A percentile compares a stretch with the other conserved stretches of the same genome.
These are phyloP conservation scores for Sarotherodon lohbergeri DNA, from an alignment of 2,113 vertebrate genomes.

Conservation along the genomic window DNA sequence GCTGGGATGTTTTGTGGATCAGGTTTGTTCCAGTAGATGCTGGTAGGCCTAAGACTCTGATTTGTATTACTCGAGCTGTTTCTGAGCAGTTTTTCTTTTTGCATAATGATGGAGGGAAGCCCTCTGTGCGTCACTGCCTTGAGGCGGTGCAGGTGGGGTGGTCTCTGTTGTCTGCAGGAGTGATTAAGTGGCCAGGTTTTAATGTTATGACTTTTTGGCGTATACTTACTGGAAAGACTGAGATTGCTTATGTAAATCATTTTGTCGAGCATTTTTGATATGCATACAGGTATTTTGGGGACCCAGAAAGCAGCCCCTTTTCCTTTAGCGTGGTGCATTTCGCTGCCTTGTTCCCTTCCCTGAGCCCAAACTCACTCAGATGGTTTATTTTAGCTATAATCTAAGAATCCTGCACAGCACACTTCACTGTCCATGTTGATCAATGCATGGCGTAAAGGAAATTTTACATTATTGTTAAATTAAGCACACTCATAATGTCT, in stretches of 20 bases:
- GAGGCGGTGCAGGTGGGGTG: background rate
- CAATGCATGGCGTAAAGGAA: background rate
- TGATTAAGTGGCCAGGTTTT: background rate
- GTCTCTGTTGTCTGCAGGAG: background rate
- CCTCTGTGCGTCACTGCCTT: background rate
- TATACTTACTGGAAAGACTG: background rate
- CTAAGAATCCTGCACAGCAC: background rate
- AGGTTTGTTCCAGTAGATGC: background rate
- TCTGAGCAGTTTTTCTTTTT: background rate
- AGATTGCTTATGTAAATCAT: background rate
- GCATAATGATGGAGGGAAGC: background rate
- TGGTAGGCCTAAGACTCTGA: background rate
- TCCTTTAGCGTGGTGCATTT: background rate
- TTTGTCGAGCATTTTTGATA: background rate
- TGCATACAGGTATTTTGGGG: background rate
- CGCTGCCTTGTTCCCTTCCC: background rate
- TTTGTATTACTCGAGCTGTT: background rate
- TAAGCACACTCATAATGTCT: background rate
- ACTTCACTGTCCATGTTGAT: background rate
- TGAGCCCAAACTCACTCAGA: background rate
- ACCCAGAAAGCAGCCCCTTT: background rate
- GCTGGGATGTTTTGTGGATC: background rate
- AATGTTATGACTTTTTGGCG: accelerated
- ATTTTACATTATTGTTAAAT: background rate
- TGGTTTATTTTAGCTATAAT: background rate